Evolutionary conservation across 1,140 invertebrate genomes (phyloP).

Genomic region (Aphis gossypii): DNA sequence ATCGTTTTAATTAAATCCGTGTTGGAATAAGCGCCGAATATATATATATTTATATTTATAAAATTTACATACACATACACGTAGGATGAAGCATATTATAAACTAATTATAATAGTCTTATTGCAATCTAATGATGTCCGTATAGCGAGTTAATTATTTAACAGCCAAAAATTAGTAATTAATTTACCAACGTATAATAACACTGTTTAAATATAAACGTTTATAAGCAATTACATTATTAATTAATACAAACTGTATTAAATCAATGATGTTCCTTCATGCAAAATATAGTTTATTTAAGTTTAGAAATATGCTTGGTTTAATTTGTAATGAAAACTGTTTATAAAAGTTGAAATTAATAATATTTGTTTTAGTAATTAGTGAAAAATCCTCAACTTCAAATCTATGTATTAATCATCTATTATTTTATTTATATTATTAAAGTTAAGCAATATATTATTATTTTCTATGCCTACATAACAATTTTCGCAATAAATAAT

Average conservation of each 20-base stretch:
- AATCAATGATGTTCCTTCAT: not conserved
- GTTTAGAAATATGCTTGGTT: not conserved
- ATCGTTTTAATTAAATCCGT: not conserved
- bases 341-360: not conserved
- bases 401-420: not conserved
- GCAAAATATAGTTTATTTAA: not conserved
- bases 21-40: not conserved
- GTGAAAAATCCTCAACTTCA: not conserved
- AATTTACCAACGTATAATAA: not conserved
- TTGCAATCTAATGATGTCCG: not conserved
- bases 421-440: not conserved
- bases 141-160: not conserved
- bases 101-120: not conserved
- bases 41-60: not conserved
- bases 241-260: not conserved
- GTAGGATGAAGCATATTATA: not conserved
- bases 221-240: not conserved
- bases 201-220: not conserved
- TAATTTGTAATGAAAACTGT: not conserved
- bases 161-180: not conserved
- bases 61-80: not conserved
- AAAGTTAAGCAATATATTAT: not conserved
- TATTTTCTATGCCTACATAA: not conserved
- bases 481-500: not conserved
- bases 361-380: not conserved